Base-by-base conservation (phyloP, 2,113 vertebrate species). In the Bos javanicus region DNA sequence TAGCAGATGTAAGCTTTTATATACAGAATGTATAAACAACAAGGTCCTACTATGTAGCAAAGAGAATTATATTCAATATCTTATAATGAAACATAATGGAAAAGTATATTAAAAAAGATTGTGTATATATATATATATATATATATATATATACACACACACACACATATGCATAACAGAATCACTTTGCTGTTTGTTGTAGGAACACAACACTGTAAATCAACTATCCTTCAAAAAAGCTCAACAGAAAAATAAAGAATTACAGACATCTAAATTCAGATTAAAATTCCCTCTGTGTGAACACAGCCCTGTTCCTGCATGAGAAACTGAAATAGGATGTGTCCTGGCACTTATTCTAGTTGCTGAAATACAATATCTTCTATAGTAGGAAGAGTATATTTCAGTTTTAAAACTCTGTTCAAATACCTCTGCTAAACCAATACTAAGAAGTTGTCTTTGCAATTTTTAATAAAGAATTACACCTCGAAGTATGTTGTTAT, bases 111-210 rank as follows among this genome's bases (percentile, higher is more conserved):
- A 2, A 2, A 50, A 80, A 80, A 80, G 15, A 28, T 78, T 76
- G 21, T 12, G 0, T 36, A 0, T 59, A 43, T 62, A 7, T 33
- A 3, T n/a, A 9, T n/a, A 4, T 64, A 9, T 67, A 19, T 64
- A 0, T 71, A 0, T 43, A 26, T 76, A 8, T 43, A 15, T 43
- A 26, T 76, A 8, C 26, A 15, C 7, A 26, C 14, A 43, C 43
- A 76, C 4, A 8, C 15, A 4, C 4, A 78, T 78, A 15, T 78
- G 0, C 4, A 80, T 33, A 81, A 50, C 15, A 50, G 46, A 81
- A 80, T 11, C 28, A 80, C 46, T 50, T 50, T 48, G 28, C 46
- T 28, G 46, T 17, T 30, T 48, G 28, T 28, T 30, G 43, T 48
- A 17, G 16, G 17, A 80, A 80, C 43, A 80, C 26, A 80, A 50